Evolutionary conservation across 2,113 vertebrate species (phyloP).

Genomic region (Mystacornis crossleyi): DNA sequence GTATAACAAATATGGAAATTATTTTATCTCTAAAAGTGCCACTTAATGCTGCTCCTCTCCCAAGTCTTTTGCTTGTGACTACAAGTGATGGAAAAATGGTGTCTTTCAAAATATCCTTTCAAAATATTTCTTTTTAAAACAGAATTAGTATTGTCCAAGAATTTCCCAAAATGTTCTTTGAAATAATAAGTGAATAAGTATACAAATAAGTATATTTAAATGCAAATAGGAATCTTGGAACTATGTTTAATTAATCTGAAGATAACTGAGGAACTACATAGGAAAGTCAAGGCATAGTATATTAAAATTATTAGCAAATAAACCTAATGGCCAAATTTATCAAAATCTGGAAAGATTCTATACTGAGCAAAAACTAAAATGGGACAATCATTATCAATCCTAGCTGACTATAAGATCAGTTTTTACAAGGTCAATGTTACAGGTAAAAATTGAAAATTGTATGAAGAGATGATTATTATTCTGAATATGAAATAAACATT

Average conservation of each 20-base stretch:
- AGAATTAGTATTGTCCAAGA: neutral
- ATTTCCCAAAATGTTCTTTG: neutral
- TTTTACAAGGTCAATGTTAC: constrained; percentile 29
- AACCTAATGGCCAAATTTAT: constrained; percentile 36
- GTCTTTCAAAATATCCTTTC: neutral
- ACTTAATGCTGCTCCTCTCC: neutral
- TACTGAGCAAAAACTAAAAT: constrained; percentile 21
- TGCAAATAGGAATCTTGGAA: neutral
- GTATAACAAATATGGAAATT: neutral
- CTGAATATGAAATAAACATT: neutral
- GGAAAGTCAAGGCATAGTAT: neutral
- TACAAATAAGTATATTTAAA: neutral
- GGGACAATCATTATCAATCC: constrained; percentile 10
- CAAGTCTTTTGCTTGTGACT: neutral
- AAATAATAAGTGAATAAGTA: neutral
- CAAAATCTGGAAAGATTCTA: constrained; percentile 28
- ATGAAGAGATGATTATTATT: neutral
- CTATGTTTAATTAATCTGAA: neutral
- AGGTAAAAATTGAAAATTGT: constrained; percentile 28
- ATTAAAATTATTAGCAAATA: constrained; percentile 45
- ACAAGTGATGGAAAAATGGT: neutral
- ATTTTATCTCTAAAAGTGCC: neutral
- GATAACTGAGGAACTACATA: neutral
- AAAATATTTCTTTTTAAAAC: neutral
- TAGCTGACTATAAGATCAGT: neutral